Evolutionary conservation across 1,140 invertebrate genomes (phyloP).

Genomic region (Apis florea): DNA sequence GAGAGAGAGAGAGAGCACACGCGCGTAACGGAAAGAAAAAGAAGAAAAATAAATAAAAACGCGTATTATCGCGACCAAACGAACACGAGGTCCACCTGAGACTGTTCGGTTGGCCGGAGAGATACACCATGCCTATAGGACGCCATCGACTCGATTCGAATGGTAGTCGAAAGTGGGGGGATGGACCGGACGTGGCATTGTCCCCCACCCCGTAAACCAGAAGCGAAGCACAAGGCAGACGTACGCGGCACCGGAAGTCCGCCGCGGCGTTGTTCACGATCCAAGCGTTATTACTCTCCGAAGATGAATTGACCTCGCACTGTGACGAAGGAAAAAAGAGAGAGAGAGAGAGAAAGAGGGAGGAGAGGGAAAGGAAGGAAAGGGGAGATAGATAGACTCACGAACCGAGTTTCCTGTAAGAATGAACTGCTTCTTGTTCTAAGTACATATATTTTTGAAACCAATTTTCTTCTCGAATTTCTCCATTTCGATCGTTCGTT

Average conservation of each 20-base stretch:
- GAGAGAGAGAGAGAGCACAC: neutral
- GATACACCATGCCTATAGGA: conserved; percentile 63
- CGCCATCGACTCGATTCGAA: conserved; percentile 62
- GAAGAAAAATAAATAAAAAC: too few species aligned
- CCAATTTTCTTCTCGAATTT: neutral
- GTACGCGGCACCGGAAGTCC: conserved; percentile 67
- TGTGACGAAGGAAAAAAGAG: neutral
- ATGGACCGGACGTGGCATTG: conserved; percentile 76
- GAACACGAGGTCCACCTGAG: conserved; percentile 62
- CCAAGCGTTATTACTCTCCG: conserved; percentile 39
- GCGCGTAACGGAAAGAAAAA: neutral
- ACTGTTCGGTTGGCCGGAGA: conserved; percentile 45
- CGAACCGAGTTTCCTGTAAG: conserved; percentile 4
- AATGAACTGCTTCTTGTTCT: neutral
- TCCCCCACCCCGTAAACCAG: conserved; percentile 65
- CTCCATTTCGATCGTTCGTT: neutral
- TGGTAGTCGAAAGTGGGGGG: conserved; percentile 62
- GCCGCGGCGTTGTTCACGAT: conserved; percentile 42
- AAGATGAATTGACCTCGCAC: conserved; percentile 39
- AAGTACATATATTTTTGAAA: conserved; percentile 7
- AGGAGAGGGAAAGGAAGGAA: neutral
- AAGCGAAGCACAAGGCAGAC: conserved; percentile 47
- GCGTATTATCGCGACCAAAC: too few species aligned
- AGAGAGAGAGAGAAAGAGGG: too few species aligned
- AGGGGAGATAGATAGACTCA: neutral